Percentiles rank a stretch among this genome's conserved stretches.
Evolutionary conservation across 2,888 invertebrate genomes (phyloP).

Genomic region (Sipha maydis): DNA sequence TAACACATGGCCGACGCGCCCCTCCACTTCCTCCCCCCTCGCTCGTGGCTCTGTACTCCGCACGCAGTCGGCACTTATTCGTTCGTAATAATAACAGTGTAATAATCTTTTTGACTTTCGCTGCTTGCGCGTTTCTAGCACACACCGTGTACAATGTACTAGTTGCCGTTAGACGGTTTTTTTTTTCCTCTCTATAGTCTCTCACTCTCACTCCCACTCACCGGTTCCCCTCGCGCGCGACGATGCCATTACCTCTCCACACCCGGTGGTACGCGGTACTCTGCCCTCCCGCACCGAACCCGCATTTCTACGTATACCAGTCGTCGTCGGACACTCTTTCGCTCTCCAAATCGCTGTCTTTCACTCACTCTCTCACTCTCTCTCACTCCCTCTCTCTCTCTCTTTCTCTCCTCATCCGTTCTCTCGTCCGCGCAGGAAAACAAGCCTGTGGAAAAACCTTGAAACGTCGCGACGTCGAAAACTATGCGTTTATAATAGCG

Average conservation of each 20-base stretch:
- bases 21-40: background rate
- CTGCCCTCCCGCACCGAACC: too few relatives aligned
- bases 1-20: slow-evolving; percentile 58
- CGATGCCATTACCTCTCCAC: background rate
- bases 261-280: background rate
- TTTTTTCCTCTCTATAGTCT: background rate
- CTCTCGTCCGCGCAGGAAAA: background rate
- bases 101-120: slow-evolving; percentile 56
- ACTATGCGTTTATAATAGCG: background rate
- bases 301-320: background rate
- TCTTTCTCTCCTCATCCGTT: too few relatives aligned
- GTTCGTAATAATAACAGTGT: slow-evolving; percentile 22
- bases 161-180: slow-evolving; percentile 34
- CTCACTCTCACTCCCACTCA: background rate
- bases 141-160: background rate
- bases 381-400: too few relatives aligned
- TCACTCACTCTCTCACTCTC: too few relatives aligned
- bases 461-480: slow-evolving; percentile 16
- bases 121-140: slow-evolving; percentile 36
- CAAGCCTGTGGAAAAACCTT: slow-evolving; percentile 33
- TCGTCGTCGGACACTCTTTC: background rate
- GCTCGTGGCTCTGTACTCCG: too few relatives aligned
- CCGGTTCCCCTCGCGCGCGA: background rate
- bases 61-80: background rate
- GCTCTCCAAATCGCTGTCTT: too few relatives aligned